phyloP scores from a whole-genome alignment of 1,140 invertebrate species.

The Drosophila melanogaster region DNA sequence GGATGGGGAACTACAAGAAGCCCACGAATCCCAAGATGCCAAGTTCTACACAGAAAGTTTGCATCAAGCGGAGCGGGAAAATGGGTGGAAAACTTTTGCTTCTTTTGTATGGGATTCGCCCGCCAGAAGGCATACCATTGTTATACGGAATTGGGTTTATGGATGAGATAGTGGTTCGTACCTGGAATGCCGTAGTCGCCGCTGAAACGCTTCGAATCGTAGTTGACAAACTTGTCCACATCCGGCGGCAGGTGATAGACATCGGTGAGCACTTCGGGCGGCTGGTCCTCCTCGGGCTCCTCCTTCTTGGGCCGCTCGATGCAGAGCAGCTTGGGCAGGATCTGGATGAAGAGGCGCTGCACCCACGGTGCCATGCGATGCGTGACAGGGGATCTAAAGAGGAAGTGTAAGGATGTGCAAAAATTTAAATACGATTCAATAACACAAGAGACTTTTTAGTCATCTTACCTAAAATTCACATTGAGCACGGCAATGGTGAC shows the following conservation, averaged over 20 bases:
- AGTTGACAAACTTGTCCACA: conserved; percentile 89
- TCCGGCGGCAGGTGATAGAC: conserved; percentile 90
- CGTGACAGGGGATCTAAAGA: conserved; percentile 93
- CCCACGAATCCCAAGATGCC: conserved; percentile 26
- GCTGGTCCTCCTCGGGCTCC: conserved; percentile 88
- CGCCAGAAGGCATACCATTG: conserved; percentile 20
- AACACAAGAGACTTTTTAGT: too few species aligned
- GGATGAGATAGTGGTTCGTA: conserved; percentile 3
- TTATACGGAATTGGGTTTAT: conserved; percentile 1
- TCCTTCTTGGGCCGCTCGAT: conserved; percentile 93
- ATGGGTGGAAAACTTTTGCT: conserved; percentile 48
- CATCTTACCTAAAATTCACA: conserved; percentile 94
- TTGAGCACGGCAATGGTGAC: conserved; percentile 99
- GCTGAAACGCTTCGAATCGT: conserved; percentile 88
- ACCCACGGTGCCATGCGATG: conserved; percentile 97
- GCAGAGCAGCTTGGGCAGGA: conserved; percentile 93
- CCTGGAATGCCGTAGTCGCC: conserved; percentile 90
- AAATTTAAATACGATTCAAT: background rate
- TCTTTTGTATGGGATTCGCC: conserved; percentile 24
- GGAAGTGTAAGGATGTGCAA: background rate
- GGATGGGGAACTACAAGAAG: conserved; percentile 18
- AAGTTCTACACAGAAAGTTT: conserved; percentile 69
- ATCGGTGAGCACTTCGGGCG: conserved; percentile 89
- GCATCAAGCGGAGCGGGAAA: conserved; percentile 42
- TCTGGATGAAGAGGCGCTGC: conserved; percentile 93